A percentile compares a stretch with the other conserved stretches of the same genome.
Conservation (phyloP, 2,113 vertebrate species). For the Trematocara zebra region DNA sequence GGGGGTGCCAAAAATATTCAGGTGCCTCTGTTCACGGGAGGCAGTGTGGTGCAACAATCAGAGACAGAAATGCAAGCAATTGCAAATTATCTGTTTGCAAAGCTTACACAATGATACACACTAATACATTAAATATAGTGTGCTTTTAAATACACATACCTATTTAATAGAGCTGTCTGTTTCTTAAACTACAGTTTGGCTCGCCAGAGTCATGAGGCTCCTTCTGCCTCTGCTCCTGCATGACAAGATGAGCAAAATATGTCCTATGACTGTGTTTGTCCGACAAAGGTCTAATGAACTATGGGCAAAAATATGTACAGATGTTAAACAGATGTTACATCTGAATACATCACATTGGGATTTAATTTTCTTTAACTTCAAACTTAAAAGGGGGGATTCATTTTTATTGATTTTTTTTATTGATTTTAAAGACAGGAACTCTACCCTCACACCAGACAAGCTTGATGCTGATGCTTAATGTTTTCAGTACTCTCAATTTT, state of each 20-base stretch:
- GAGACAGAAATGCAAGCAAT: not conserved
- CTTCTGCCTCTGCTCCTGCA: not conserved
- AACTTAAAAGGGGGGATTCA: not conserved
- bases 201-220: not conserved
- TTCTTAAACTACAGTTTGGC: not conserved
- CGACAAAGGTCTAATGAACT: rapidly evolving
- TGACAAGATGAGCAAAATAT: not conserved
- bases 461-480: not conserved
- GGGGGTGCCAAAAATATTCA: slow-evolving; percentile 5
- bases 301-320: not conserved
- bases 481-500: not conserved
- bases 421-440: not conserved
- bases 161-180: not conserved
- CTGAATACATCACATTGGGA: not conserved
- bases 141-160: not conserved
- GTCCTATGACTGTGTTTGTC: not conserved
- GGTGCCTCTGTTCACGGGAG: not conserved
- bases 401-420: rapidly evolving
- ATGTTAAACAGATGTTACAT: not conserved
- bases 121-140: not conserved
- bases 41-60: not conserved
- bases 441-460: not conserved
- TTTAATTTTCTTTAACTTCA: not conserved
- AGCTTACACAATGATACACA: not conserved
- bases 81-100: not conserved